phyloP scores from a whole-genome alignment of 2,113 vertebrate genomes.

The Puma concolor region DNA sequence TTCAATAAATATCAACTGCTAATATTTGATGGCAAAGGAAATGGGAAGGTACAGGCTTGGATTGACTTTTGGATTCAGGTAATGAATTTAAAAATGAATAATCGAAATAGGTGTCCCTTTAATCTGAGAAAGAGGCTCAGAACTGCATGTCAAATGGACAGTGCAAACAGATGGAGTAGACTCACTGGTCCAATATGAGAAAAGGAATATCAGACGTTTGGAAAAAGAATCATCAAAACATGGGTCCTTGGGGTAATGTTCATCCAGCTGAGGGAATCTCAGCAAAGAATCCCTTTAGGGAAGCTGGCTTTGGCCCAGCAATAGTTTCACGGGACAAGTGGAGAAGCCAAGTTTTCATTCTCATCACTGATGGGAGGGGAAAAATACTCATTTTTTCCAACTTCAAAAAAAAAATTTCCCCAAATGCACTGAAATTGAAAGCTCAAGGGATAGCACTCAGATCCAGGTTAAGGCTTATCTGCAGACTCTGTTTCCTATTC shows the following conservation, averaged over 20 bases:
- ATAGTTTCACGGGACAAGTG: neutral
- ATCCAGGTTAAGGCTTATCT: neutral
- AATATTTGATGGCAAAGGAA: neutral
- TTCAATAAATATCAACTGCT: neutral
- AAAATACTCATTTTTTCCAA: neutral
- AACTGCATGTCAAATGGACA: neutral
- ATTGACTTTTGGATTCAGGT: neutral
- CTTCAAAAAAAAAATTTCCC: neutral
- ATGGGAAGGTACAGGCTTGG: neutral
- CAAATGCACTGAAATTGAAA: conserved; percentile 24
- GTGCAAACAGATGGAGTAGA: neutral
- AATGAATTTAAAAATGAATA: neutral
- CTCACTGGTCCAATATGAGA: neutral
- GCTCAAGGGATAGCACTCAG: conserved; percentile 21
- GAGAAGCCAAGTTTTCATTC: conserved; percentile 41
- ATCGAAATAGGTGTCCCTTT: neutral
- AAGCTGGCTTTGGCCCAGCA: neutral
- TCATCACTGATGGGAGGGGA: neutral
- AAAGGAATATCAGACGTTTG: neutral
- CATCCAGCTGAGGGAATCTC: neutral
- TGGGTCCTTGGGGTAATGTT: neutral
- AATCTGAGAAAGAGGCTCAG: neutral
- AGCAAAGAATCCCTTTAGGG: neutral
- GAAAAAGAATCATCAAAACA: conserved; percentile 4
- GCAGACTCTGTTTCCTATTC: neutral